These are phyloP conservation scores for Thermophis baileyi DNA, from an alignment of 2,113 vertebrate species.

Conservation along the genomic window DNA sequence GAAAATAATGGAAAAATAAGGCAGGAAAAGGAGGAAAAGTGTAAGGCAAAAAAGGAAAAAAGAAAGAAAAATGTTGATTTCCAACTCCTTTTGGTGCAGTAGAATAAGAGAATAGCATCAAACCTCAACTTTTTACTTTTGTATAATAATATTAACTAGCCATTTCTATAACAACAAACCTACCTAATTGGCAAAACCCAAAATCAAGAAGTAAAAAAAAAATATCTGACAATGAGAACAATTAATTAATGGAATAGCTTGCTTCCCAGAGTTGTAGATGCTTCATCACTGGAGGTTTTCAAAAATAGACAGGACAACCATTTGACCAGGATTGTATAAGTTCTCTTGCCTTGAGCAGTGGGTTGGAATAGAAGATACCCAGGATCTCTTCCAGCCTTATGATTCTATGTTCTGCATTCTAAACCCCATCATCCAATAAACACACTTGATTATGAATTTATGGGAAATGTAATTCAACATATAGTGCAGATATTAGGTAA, in stretches of 20 bases:
- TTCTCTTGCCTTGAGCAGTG: not conserved
- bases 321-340: not conserved
- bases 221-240: not conserved
- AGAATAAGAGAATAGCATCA: not conserved
- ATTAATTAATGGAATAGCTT: not conserved
- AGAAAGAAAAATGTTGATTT: not conserved
- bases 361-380: not conserved
- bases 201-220: not conserved
- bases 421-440: not conserved
- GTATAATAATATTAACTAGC: not conserved
- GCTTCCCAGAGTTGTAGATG: not conserved
- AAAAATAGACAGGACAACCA: not conserved
- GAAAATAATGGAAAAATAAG: not conserved
- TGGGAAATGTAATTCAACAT: not conserved
- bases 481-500: not conserved
- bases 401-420: not conserved
- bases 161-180: not conserved
- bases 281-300: not conserved
- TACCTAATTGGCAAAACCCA: not conserved
- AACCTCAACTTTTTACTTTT: not conserved
- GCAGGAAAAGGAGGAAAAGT: not conserved
- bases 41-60: not conserved
- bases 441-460: not conserved
- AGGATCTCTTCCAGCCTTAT: not conserved
- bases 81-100: not conserved